Base-by-base conservation (phyloP, 2,888 invertebrate genomes). In the Drosophila sordidula region DNA sequence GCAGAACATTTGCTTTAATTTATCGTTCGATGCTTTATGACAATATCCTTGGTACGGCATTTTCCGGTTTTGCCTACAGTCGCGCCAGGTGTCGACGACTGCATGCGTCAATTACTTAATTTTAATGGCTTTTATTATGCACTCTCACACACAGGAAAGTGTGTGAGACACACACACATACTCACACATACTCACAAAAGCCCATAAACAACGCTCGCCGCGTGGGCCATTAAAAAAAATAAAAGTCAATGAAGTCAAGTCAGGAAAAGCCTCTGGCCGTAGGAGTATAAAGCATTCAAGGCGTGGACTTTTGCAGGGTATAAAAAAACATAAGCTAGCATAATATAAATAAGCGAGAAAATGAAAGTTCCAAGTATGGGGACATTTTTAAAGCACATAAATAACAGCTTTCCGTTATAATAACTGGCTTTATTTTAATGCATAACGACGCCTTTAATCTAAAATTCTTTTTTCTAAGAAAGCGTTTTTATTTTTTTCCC, bases 31-130 rank as follows among this genome's bases (percentile, higher is more conserved):
- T 54, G 51, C 16, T 52, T 72, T 65, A 65, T 65, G 54, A 58
- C 50, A 55, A 66, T 66, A 54, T 67, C 58, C 68, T 42, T 67
- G 71, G 56, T 54, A 47, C 38, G 29, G 49, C 36, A 47, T 44
- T 59, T 58, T 55, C 59, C 70, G 61, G 61, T 66, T 71, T 54
- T 34, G 45, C 44, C 39, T 25, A 26, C 39, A 34, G 25, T 45
- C 32, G 16, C 8, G 39, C 58, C 63, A 42, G 55, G 51, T 77
- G 77, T 72, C 77, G 77, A 50, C 64, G 65, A 36, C 47, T 26
- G 41, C 61, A 36, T 61, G 75, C 75, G 71, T 78, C 75, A 82
- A 82, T 78, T 78, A 82, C 78, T 78, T 80, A 85, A 85, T 78
- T 78, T 78, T 78, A 78, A 78, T 78, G 82, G 71, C 70, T 57